These are phyloP conservation scores for Cygnus atratus DNA, from an alignment of 2,113 vertebrate species.

Conservation along the genomic window DNA sequence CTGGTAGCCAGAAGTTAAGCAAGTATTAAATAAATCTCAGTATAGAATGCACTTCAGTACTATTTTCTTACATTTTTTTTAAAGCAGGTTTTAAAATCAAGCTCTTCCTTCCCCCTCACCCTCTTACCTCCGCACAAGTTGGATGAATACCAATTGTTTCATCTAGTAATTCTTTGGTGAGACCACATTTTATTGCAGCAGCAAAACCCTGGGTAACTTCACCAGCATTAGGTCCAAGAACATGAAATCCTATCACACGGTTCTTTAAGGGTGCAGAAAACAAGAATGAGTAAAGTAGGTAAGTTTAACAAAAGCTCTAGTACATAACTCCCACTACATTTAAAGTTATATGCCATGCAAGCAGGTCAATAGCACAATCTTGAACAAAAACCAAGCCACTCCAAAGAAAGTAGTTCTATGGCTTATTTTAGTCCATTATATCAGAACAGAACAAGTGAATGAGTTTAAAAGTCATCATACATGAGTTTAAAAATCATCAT, in stretches of 20 bases:
- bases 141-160: constrained; percentile 95
- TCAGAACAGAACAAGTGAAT: background rate
- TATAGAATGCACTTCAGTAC: background rate
- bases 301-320: background rate
- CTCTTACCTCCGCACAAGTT: constrained; percentile 91
- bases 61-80: background rate
- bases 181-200: constrained; percentile 92
- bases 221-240: constrained; percentile 94
- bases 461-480: background rate
- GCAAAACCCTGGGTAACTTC: constrained; percentile 96
- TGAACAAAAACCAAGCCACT: background rate
- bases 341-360: background rate
- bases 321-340: background rate
- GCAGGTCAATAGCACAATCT: background rate
- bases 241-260: constrained; percentile 91
- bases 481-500: background rate
- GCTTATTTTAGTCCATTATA: background rate
- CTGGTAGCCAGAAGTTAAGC: background rate
- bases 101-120: background rate
- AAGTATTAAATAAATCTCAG: background rate
- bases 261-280: constrained; percentile 73
- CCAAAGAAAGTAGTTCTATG: background rate
- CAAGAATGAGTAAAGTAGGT: background rate
- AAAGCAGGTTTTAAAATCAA: background rate
- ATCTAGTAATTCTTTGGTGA: constrained; percentile 90